Percentiles rank a stretch among this genome's conserved stretches.
phyloP scores from a whole-genome alignment of 2,113 vertebrate species.

The Labeo catla region DNA sequence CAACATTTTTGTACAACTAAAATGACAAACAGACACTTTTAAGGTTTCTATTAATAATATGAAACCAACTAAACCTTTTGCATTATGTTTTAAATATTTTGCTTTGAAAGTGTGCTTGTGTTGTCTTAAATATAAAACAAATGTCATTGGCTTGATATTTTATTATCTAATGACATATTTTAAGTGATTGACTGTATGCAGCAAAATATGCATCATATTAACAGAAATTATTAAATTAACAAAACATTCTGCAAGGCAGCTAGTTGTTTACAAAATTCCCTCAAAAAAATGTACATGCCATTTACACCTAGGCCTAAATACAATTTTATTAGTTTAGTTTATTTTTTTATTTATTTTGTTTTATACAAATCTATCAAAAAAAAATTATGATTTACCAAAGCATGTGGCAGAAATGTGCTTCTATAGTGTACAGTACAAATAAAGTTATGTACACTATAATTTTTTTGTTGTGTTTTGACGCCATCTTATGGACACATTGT shows the following conservation, averaged over 20 bases:
- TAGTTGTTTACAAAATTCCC: background rate
- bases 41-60: background rate
- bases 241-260: background rate
- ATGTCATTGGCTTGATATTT: background rate
- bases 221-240: background rate
- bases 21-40: background rate
- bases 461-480: background rate
- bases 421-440: too few species aligned
- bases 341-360: background rate
- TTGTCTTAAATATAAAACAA: background rate
- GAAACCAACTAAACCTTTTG: background rate
- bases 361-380: background rate
- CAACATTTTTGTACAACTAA: too few species aligned
- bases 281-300: background rate
- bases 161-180: background rate
- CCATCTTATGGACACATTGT: background rate
- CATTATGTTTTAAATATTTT: background rate
- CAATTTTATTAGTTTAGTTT: background rate
- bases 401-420: too few species aligned
- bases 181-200: background rate
- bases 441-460: too few species aligned
- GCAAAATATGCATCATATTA: background rate
- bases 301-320: background rate
- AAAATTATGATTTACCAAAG: background rate
- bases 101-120: background rate